Conservation (phyloP, 2,113 vertebrate genomes). For the Microcebus jonahi region DNA sequence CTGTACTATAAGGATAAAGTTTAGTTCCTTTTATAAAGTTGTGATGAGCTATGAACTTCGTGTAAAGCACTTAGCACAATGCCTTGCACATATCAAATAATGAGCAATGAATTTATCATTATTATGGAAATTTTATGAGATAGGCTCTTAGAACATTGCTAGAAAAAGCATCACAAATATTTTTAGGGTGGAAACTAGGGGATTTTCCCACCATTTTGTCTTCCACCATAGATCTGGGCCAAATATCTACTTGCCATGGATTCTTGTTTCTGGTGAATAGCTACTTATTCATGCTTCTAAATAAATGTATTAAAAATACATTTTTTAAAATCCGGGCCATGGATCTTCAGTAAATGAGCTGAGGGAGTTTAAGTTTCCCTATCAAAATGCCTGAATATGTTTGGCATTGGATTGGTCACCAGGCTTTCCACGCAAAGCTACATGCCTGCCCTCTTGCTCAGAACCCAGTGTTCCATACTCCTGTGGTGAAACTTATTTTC, state of each 20-base stretch:
- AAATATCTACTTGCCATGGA: not conserved
- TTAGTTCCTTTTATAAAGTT: not conserved
- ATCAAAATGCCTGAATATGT: slow-evolving; percentile 33
- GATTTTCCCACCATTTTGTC: not conserved
- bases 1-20: not conserved
- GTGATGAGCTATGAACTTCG: not conserved
- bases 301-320: not conserved
- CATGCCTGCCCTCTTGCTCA: slow-evolving; percentile 22
- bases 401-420: slow-evolving; percentile 3
- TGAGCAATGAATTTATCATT: not conserved
- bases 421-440: slow-evolving; percentile 23
- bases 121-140: not conserved
- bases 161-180: not conserved
- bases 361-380: not conserved
- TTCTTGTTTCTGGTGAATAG: not conserved
- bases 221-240: not conserved
- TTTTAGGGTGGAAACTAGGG: not conserved
- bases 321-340: not conserved
- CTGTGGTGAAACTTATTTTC: not conserved
- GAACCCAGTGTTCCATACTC: slow-evolving; percentile 60
- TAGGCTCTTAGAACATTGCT: not conserved
- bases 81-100: not conserved
- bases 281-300: slow-evolving; percentile 22
- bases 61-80: not conserved
- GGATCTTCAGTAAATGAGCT: not conserved